Base-by-base conservation (phyloP, 2,888 invertebrate genomes). In the Scelioninae gen. 1 region DNA sequence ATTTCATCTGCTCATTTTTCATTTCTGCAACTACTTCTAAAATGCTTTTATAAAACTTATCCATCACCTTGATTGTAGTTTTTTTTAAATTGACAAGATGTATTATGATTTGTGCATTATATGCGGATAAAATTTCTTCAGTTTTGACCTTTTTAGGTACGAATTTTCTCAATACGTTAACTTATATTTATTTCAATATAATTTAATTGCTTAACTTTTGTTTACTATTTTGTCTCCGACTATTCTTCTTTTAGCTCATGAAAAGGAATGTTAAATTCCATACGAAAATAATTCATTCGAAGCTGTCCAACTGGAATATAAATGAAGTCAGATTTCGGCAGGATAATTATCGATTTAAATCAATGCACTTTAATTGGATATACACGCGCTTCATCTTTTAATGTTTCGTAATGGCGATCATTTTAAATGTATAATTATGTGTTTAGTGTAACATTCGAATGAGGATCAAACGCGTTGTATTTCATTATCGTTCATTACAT, bases 271-370 rank as follows among this genome's bases (percentile, higher is more conserved):
- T 56, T 31, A 38, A 69, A 63, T 47, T 32, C 38, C 23, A 4
- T 4, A 4, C 23, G 58, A 31, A 53, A 68, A 78, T n/a, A 71
- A 78, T 72, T 23, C 72, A 79, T 65, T 58, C 53, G 55, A 45
- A 47, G 60, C 53, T 53, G 45, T 47, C 43, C 40, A 69, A 75
- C 40, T 63, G 63, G 69, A 75, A 80, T 80, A 69, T 63, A 80
- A 75, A 80, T 75, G 75, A 68, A 62, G 40, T 38, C 47, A 34
- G 53, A 58, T 68, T 74, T 74, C 29, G 40, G 80, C 47, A 45
- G 45, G 65, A 65, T 78, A 65, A 71, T 78, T 78, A 78, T 78
- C 55, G 78, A 78, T 80, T 75, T 68, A 75, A 80, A 75, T 75
- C 56, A 68, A 75, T 80, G 63, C 56, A 43, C 53, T 68, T 75